Evolutionary conservation across 1,140 invertebrate genomes (phyloP).

Genomic region (Acromyrmex charruanus): DNA sequence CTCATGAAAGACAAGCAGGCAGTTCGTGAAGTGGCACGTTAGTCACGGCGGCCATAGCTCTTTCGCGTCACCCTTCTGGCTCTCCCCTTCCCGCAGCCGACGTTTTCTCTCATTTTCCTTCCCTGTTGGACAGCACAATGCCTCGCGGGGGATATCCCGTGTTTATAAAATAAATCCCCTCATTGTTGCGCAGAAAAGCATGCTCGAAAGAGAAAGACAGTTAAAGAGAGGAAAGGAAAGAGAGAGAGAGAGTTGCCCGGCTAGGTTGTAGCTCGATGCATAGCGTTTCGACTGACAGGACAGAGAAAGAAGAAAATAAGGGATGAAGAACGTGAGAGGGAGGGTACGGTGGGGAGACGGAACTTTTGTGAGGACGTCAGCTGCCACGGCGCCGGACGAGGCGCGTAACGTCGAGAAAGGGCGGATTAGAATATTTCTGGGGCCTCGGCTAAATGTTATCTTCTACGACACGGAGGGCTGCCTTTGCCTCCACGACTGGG

Average conservation of each 20-base stretch:
- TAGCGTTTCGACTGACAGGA: conserved; percentile 65
- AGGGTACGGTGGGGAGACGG: conserved; percentile 24
- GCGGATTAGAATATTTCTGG: conserved; percentile 83
- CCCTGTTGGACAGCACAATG: conserved; percentile 66
- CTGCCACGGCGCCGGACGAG: conserved; percentile 72
- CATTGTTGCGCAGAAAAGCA: conserved; percentile 73
- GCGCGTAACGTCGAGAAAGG: conserved; percentile 74
- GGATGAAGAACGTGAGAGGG: conserved; percentile 24
- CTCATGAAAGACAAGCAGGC: conserved; percentile 77
- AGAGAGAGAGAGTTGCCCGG: conserved; percentile 11
- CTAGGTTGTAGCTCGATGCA: conserved; percentile 57
- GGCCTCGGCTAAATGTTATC: conserved; percentile 81
- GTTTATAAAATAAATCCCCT: conserved; percentile 77
- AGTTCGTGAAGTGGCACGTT: conserved; percentile 74
- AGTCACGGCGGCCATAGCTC: conserved; percentile 73
- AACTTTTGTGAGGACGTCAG: conserved; percentile 84
- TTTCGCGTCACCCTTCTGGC: conserved; percentile 60
- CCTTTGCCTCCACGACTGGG: conserved; percentile 6
- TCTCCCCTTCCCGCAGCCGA: background rate
- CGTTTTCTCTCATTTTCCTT: conserved; percentile 64
- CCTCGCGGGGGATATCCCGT: conserved; percentile 71
- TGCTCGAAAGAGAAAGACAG: conserved; percentile 56
- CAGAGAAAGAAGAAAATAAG: conserved; percentile 47
- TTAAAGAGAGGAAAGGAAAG: background rate
- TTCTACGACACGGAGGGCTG: conserved; percentile 62